phyloP scores from a whole-genome alignment of 2,888 invertebrate species.

The Byasa hedistus region DNA sequence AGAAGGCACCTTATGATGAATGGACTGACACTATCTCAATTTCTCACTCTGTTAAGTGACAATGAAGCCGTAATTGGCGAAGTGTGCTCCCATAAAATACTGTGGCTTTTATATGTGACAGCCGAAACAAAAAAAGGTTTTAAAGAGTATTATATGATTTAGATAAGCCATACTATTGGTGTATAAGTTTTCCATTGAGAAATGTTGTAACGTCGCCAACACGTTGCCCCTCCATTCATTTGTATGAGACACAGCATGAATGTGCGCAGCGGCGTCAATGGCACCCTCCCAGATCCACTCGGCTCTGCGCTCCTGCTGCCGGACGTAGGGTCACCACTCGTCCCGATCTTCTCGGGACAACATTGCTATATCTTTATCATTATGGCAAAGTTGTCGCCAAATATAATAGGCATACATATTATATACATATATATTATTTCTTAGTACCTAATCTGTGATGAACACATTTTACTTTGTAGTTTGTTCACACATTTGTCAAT shows the following conservation, averaged over 20 bases:
- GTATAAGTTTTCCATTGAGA: constrained; percentile 38
- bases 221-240: constrained; percentile 48
- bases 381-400: too few species aligned
- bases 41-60: too few species aligned
- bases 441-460: neutral
- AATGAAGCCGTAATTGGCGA: too few species aligned
- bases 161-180: neutral
- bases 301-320: constrained; percentile 43
- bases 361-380: too few species aligned
- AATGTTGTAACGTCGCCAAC: constrained; percentile 27
- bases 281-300: constrained; percentile 53
- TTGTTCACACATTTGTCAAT: too few species aligned
- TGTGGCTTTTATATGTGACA: too few species aligned
- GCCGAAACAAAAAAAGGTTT: too few species aligned
- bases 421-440: too few species aligned
- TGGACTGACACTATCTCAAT: too few species aligned
- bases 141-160: neutral
- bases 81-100: too few species aligned
- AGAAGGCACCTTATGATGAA: too few species aligned
- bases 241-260: constrained; percentile 38
- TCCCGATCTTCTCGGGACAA: constrained; percentile 7
- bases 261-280: constrained; percentile 28
- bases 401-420: too few species aligned
- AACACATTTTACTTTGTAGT: neutral
- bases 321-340: constrained; percentile 29